These are phyloP conservation scores for Leptodactylus fuscus DNA, from an alignment of 2,113 vertebrate genomes.

Conservation along the genomic window DNA sequence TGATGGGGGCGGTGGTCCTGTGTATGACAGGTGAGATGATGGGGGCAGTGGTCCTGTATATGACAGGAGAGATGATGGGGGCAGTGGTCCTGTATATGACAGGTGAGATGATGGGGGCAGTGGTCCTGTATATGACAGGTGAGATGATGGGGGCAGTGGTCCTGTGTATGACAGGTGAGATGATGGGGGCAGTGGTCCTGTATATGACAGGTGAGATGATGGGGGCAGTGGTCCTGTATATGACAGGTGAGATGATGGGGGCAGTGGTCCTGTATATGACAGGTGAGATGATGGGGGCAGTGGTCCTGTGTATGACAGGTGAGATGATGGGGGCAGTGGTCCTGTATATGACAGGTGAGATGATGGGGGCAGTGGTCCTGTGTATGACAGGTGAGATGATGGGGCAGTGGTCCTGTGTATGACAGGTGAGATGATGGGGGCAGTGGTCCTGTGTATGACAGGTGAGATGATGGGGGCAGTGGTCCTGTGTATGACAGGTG, in stretches of 20 bases:
- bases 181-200: neutral
- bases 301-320: neutral
- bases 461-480: neutral
- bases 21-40: neutral
- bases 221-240: neutral
- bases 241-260: neutral
- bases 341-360: neutral
- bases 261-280: neutral
- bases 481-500: too few relatives aligned
- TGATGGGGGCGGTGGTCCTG: too few relatives aligned
- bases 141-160: neutral
- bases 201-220: neutral
- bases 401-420: neutral
- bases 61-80: neutral
- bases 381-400: neutral
- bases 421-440: neutral
- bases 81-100: neutral
- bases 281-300: neutral
- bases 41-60: neutral
- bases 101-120: neutral
- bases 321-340: neutral
- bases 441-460: neutral
- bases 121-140: neutral
- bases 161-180: neutral
- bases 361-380: neutral